Conservation (phyloP, 2,113 vertebrate genomes). For the Pluvialis apricaria region DNA sequence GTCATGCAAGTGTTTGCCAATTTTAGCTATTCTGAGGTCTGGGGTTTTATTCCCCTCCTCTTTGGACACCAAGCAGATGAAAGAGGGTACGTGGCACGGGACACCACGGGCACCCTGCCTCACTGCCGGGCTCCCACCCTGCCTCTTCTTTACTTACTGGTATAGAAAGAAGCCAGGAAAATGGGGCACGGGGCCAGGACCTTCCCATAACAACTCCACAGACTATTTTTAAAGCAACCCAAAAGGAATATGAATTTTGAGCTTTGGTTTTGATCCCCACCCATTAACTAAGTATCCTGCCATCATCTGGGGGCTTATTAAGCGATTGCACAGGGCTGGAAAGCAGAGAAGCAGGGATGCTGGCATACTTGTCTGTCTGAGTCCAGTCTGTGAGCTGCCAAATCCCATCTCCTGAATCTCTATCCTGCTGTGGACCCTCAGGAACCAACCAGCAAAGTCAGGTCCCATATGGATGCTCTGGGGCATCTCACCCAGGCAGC, state of each 20-base stretch:
- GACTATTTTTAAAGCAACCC: background rate
- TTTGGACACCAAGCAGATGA: background rate
- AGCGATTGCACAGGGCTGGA: background rate
- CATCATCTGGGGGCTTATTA: background rate
- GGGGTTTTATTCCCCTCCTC: background rate
- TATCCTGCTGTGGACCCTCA: background rate
- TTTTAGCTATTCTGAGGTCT: background rate
- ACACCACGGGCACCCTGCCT: background rate
- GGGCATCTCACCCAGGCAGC: background rate
- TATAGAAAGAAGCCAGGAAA: background rate
- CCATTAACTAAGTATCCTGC: background rate
- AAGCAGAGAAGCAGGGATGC: background rate
- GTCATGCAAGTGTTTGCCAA: too few relatives aligned
- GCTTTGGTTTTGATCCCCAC: background rate
- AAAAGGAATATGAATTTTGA: background rate
- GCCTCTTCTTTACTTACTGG: background rate
- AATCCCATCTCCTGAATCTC: background rate
- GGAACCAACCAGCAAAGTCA: background rate
- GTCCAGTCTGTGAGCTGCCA: background rate
- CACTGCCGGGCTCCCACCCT: background rate
- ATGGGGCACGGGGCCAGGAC: background rate
- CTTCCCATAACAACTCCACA: rapidly evolving
- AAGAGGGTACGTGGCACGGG: background rate
- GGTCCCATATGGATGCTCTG: background rate
- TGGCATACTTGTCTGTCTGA: rapidly evolving